phyloP scores from a whole-genome alignment of 2,113 vertebrate species.

The Gallinago media region DNA sequence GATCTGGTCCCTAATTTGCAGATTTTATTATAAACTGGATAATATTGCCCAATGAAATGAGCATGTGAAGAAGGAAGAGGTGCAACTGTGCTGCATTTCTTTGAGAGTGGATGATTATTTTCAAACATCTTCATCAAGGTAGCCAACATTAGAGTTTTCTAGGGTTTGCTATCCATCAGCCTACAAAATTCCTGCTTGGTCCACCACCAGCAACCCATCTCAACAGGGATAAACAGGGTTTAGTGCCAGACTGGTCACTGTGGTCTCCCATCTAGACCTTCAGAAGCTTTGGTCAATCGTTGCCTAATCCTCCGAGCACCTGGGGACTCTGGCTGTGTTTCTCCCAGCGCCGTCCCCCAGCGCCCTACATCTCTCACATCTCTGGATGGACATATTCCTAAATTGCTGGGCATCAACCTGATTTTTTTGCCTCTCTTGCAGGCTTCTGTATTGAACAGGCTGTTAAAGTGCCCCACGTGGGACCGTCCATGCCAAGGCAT shows the following conservation, averaged over 20 bases:
- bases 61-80: background rate
- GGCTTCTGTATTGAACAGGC: background rate
- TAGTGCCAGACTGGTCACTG: background rate
- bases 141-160: background rate
- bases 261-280: background rate
- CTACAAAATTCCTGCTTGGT: background rate
- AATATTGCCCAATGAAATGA: background rate
- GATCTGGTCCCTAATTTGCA: background rate
- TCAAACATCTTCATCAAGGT: background rate
- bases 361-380: background rate
- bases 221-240: background rate
- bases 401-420: background rate
- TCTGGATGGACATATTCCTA: background rate
- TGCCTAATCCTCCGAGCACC: background rate
- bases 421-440: background rate
- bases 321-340: background rate
- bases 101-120: background rate
- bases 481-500: background rate
- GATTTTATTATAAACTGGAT: background rate
- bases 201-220: background rate
- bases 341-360: background rate
- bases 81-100: background rate
- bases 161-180: background rate
- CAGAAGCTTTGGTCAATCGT: background rate
- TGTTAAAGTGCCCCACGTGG: background rate